phyloP scores from a whole-genome alignment of 2,888 invertebrate genomes.

The Amphipoea oculea region DNA sequence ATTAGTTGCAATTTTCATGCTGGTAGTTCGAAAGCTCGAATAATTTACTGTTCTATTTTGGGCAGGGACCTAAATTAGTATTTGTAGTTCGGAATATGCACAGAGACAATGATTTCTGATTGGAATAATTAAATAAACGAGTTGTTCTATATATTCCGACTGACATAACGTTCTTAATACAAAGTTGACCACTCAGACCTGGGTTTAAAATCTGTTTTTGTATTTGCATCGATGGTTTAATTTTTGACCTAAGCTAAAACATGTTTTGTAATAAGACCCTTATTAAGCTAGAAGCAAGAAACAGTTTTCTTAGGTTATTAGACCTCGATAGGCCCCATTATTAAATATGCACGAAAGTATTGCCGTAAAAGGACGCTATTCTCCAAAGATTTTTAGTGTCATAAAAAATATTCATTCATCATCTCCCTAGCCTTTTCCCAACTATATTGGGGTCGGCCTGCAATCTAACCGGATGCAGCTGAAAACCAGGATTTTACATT shows the following conservation, averaged over 20 bases:
- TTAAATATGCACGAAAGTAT: background rate
- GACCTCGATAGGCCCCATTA: background rate
- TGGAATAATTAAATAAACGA: background rate
- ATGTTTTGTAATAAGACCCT: background rate
- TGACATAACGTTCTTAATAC: background rate
- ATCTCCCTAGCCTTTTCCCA: background rate
- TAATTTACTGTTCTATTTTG: slow-evolving; percentile 23
- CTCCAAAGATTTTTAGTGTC: background rate
- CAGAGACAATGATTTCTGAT: slow-evolving; percentile 5
- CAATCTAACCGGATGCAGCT: background rate
- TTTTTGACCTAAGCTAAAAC: background rate
- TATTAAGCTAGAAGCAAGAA: background rate
- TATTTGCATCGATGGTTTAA: background rate
- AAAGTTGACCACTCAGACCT: background rate
- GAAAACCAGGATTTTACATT: background rate
- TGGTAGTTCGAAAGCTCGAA: slow-evolving; percentile 8
- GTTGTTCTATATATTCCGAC: background rate
- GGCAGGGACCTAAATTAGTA: background rate
- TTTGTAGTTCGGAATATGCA: background rate
- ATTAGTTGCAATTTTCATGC: slow-evolving; percentile 33
- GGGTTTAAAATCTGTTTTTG: background rate
- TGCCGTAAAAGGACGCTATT: background rate
- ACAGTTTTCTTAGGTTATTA: too few species aligned
- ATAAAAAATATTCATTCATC: background rate
- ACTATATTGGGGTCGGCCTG: background rate